Conservation (phyloP, 2,888 invertebrate species). For the Cheilosia vulpina region DNA sequence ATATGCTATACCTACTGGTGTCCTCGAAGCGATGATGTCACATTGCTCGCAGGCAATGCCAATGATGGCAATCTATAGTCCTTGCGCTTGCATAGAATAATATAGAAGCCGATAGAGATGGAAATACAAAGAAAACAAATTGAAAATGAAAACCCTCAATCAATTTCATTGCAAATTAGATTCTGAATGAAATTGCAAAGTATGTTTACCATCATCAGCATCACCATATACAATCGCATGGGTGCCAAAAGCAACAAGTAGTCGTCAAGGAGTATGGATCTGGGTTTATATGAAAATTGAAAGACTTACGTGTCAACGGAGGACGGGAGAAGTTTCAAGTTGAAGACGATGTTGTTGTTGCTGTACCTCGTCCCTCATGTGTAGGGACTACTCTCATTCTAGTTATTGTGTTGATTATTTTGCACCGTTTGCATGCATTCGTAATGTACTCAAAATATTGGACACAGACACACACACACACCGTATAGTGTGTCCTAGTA, state of each 20-base stretch:
- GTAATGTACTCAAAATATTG: too few species aligned
- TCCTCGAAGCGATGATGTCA: conserved; percentile 39
- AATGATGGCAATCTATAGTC: conserved; percentile 44
- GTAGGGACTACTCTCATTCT: too few species aligned
- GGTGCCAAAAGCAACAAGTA: conserved; percentile 1
- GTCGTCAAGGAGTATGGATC: background rate
- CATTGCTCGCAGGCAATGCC: conserved; percentile 36
- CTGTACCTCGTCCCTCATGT: too few species aligned
- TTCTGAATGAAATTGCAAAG: conserved; percentile 60
- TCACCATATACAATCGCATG: conserved; percentile 11
- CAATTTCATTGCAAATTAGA: conserved; percentile 73
- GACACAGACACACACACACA: too few species aligned
- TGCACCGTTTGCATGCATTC: too few species aligned
- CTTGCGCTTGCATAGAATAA: conserved; percentile 46
- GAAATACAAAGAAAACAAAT: conserved; percentile 67
- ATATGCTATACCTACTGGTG: background rate
- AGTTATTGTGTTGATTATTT: too few species aligned
- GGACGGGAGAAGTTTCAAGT: background rate
- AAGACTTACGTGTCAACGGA: conserved; percentile 4
- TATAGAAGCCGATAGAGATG: conserved; percentile 41
- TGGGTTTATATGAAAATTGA: conserved; percentile 4
- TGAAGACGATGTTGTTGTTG: background rate
- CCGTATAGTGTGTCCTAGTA: too few species aligned
- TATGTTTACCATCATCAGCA: conserved; percentile 42
- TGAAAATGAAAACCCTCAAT: conserved; percentile 72